phyloP scores from a whole-genome alignment of 2,113 vertebrate genomes.

The Toxotes chatareus region DNA sequence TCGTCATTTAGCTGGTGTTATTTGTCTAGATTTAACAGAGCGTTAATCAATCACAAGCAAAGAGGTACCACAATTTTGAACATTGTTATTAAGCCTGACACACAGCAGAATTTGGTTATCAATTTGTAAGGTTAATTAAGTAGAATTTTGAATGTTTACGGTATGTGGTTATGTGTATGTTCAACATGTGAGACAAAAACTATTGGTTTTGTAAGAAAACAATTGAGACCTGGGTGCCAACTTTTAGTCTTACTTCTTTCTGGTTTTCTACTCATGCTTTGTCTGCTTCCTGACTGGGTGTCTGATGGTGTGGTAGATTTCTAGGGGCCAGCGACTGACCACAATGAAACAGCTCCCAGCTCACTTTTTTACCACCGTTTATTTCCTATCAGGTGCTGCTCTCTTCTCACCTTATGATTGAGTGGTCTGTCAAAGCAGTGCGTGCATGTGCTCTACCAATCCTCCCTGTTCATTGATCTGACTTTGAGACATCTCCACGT shows the following conservation, averaged over 20 bases:
- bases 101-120: conserved; percentile 12
- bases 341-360: not conserved
- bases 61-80: not conserved
- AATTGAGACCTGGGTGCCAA: not conserved
- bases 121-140: not conserved
- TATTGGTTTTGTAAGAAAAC: conserved; percentile 9
- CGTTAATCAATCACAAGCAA: conserved; percentile 36
- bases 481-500: conserved; percentile 83
- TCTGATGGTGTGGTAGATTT: conserved; percentile 18
- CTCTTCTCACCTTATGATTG: conserved; percentile 77
- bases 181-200: not conserved
- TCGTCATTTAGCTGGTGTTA: conserved; percentile 29
- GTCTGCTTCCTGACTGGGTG: not conserved
- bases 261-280: not conserved
- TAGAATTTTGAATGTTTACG: not conserved
- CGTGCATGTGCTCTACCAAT: conserved; percentile 74
- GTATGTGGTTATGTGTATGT: not conserved
- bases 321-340: not conserved
- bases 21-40: conserved; percentile 25
- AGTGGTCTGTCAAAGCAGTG: conserved; percentile 87
- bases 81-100: conserved; percentile 3
- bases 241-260: not conserved
- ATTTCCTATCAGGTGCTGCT: conserved; percentile 67
- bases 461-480: conserved; percentile 84
- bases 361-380: conserved; percentile 10